A percentile compares a stretch with the other conserved stretches of the same genome.
phyloP scores from a whole-genome alignment of 2,888 invertebrate genomes.

The Cantharis rustica region DNA sequence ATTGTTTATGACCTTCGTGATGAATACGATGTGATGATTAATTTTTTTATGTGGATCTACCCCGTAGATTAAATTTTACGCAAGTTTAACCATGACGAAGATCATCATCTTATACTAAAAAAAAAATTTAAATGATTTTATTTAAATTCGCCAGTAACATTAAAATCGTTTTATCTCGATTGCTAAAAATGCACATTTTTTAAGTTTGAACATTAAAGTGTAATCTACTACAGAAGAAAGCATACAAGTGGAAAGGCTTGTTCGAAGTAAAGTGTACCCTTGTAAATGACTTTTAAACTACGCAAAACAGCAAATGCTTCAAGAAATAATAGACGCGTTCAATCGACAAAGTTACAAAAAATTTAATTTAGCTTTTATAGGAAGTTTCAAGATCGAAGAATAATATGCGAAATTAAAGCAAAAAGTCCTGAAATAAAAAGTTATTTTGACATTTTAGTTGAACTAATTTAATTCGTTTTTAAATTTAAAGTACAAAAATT shows the following conservation, averaged over 20 bases:
- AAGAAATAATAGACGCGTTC: background rate
- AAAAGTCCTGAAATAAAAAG: background rate
- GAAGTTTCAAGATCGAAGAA: background rate
- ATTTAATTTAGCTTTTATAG: background rate
- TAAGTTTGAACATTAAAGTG: constrained; percentile 8
- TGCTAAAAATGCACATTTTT: background rate
- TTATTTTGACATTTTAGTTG: background rate
- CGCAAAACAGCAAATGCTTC: constrained; percentile 1
- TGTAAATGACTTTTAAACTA: constrained; percentile 18
- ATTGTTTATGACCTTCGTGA: background rate
- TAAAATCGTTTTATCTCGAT: background rate
- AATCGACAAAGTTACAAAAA: background rate
- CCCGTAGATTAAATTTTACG: background rate
- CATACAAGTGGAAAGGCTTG: constrained; percentile 7
- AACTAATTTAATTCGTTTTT: background rate
- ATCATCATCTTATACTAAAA: background rate
- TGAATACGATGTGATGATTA: background rate
- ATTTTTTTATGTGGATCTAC: background rate
- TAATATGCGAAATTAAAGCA: background rate
- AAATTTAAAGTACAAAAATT: background rate
- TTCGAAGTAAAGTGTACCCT: constrained; percentile 15
- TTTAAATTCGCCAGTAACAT: background rate
- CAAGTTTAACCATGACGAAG: background rate
- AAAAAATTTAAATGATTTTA: background rate
- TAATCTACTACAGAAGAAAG: constrained; percentile 12